Evolutionary conservation across 1,140 invertebrate genomes (phyloP).

Genomic region (Thaumatotibia leucotreta): DNA sequence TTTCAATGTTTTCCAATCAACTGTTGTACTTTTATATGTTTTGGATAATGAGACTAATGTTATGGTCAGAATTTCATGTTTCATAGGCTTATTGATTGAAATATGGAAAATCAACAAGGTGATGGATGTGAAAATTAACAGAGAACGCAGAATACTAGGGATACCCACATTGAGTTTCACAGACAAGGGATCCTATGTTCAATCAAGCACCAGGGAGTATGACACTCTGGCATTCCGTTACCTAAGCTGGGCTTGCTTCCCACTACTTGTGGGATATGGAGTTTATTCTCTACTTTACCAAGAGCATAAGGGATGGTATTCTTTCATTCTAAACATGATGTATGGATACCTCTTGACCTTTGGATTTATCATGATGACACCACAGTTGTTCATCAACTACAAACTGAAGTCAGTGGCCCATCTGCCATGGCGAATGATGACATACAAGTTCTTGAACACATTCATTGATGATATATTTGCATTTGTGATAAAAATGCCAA

Average conservation of each 20-base stretch:
- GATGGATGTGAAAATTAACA: constrained; percentile 89
- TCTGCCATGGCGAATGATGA: constrained; percentile 99
- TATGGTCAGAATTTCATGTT: constrained; percentile 94
- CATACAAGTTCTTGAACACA: constrained; percentile 99
- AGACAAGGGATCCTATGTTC: constrained; percentile 97
- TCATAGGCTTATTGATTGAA: constrained; percentile 97
- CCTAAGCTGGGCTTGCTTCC: constrained; percentile 96
- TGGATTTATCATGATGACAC: constrained; percentile 99
- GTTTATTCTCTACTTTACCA: constrained; percentile 98
- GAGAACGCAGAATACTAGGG: constrained; percentile 85
- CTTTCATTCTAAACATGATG: constrained; percentile 94
- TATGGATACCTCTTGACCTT: constrained; percentile 99
- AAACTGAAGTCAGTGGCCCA: constrained; percentile 99
- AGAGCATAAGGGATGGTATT: constrained; percentile 99
- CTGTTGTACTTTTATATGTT: constrained; percentile 97
- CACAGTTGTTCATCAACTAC: constrained; percentile 99
- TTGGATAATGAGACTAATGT: constrained; percentile 99
- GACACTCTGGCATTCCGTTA: constrained; percentile 98
- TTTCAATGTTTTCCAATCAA: constrained; percentile 98
- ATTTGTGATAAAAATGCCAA: constrained; percentile 99
- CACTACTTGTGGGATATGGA: constrained; percentile 93
- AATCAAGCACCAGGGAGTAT: constrained; percentile 96
- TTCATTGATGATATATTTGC: constrained; percentile 99
- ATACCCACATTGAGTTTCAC: constrained; percentile 89
- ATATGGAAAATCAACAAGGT: constrained; percentile 99